Base-by-base conservation (phyloP, 2,113 vertebrate species). In the Gavia stellata region DNA sequence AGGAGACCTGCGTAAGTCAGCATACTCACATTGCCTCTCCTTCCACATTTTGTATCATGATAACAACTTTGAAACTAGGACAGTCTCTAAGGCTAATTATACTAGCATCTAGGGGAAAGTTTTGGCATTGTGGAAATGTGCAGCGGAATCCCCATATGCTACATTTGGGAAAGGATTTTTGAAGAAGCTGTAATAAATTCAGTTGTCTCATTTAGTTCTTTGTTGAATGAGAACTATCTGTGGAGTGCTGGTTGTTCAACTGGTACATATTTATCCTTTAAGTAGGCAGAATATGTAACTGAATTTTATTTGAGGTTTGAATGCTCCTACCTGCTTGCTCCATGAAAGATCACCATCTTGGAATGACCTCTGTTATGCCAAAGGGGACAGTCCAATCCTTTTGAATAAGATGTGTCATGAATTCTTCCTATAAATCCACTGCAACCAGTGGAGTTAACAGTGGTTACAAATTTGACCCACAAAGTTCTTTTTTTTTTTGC, bases 1-100 rank as follows among this genome's bases (percentile, higher is more conserved):
- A 67, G 83, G 65, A 94, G 84, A 84, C 81, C 40, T 95, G 94
- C 95, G 77, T 70, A 65, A 87, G 93, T 97, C 95, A 96, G 96
- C 96, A 85, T 19, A 84, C 52, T 95, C 72, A 63, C 18, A 55
- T 52, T 59, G 86, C 65, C 81, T 94, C 77, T 92, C 89, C 68
- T 87, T 92, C 56, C 61, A 75, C 47, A 25, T 74, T 94, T 61
- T 81, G 28, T 87, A 44, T 74, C 68, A 75, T 36, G 68, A 38
- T 79, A 88, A 78, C 78, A 38, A 53, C 61, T 88, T 62, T 86
- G 83, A 94, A 81, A 79, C 84, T 59, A 42, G 73, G 52, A 19
- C 26, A 75, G 65, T 34, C 50, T 95, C 36, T 78, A 38, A 25
- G 29, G 50, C 14, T 83, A 62, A 62, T 88, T 53, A 25, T 73